These are phyloP conservation scores for Coranthus polyacanthus DNA, from an alignment of 2,797 vertebrate species.

Conservation along the genomic window DNA sequence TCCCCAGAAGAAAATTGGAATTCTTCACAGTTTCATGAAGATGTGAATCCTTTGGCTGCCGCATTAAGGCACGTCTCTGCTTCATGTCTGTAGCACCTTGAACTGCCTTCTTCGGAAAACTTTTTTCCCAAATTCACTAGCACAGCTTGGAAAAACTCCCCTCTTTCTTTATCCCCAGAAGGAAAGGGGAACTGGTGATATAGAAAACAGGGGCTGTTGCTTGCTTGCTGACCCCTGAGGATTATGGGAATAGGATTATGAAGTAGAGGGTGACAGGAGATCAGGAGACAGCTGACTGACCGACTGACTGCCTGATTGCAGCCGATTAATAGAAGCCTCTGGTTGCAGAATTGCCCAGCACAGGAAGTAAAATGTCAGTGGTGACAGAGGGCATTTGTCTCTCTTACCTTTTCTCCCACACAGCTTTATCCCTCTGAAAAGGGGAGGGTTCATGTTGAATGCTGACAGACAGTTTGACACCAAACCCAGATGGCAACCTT, in stretches of 20 bases:
- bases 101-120: conserved; percentile 12
- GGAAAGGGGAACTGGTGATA: conserved; percentile 26
- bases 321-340: conserved; percentile 48
- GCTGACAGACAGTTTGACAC: conserved; percentile 64
- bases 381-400: conserved; percentile 24
- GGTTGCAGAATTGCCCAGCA: conserved; percentile 25
- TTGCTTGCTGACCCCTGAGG: conserved; percentile 55
- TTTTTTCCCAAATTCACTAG: conserved; percentile 8
- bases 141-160: conserved; percentile 23
- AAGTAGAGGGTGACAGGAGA: conserved; percentile 50
- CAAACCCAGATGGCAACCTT: conserved; percentile 78
- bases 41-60: neutral
- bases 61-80: neutral
- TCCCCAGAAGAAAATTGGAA: neutral
- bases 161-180: conserved; percentile 32
- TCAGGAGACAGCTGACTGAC: conserved; percentile 58
- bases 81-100: neutral
- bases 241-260: conserved; percentile 81
- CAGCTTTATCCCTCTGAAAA: conserved; percentile 29
- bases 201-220: conserved; percentile 28
- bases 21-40: neutral
- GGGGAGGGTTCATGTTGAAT: conserved; percentile 25
- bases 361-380: conserved; percentile 51
- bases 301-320: conserved; percentile 49
- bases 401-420: conserved; percentile 7